Percentiles rank a stretch among this genome's conserved stretches.
Conservation (phyloP, 2,113 vertebrate genomes). For the Rynchops niger region DNA sequence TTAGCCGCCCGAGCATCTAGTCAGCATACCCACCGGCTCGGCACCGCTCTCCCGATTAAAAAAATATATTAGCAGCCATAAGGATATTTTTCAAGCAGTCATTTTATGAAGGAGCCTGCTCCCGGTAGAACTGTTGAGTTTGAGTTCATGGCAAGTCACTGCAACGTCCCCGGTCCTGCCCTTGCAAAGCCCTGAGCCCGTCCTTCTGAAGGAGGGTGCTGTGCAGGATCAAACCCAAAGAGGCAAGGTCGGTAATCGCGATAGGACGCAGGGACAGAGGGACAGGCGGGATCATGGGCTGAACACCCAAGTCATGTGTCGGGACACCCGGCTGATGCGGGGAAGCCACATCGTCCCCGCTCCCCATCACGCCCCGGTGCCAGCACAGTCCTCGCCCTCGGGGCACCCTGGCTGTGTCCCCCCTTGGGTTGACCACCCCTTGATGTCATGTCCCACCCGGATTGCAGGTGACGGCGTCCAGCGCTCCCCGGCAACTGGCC, state of each 20-base stretch:
- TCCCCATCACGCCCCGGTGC: neutral
- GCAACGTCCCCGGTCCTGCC: neutral
- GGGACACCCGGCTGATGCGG: neutral
- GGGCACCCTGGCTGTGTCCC: neutral
- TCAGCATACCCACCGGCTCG: neutral
- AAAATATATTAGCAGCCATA: neutral
- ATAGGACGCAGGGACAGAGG: neutral
- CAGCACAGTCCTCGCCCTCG: accelerated
- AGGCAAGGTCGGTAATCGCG: neutral
- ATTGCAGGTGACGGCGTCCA: neutral
- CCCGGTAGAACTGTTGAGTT: neutral
- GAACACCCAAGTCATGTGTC: accelerated
- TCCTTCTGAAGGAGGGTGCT: neutral
- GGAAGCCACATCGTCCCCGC: neutral
- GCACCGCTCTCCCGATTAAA: neutral
- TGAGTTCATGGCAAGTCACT: neutral
- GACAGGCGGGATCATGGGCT: neutral
- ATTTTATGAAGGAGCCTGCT: neutral
- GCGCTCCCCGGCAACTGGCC: conserved; percentile 20
- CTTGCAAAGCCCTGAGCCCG: neutral
- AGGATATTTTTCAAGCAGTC: neutral
- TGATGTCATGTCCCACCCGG: neutral
- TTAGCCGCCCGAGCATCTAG: neutral
- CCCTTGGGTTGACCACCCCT: neutral
- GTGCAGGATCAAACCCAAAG: neutral